These are phyloP conservation scores for Cheilinus undulatus DNA, from an alignment of 2,113 vertebrate genomes.

Conservation along the genomic window DNA sequence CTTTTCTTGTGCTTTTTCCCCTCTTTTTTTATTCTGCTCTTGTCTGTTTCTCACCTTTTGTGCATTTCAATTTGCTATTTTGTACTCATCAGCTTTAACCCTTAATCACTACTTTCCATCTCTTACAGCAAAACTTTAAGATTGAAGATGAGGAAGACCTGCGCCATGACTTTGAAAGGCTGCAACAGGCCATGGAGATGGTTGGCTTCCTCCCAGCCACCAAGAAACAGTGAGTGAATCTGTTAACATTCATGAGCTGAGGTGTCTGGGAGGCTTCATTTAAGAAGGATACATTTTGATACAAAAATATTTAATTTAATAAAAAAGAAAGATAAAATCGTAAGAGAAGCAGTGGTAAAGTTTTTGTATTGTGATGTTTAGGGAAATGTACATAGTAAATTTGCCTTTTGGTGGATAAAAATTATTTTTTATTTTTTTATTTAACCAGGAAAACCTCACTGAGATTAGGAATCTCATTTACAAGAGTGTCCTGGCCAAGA, in stretches of 20 bases:
- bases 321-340: too few relatives aligned
- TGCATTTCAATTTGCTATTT: slow-evolving; percentile 5
- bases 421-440: too few relatives aligned
- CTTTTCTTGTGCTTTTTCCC: neutral
- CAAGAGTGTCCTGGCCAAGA: too few relatives aligned
- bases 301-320: neutral
- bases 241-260: too few relatives aligned
- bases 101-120: neutral
- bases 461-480: too few relatives aligned
- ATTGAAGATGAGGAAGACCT: slow-evolving; percentile 97
- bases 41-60: slow-evolving; percentile 4
- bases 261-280: too few relatives aligned
- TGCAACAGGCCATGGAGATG: slow-evolving; percentile 99
- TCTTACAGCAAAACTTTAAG: slow-evolving; percentile 93
- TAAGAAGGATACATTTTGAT: too few relatives aligned
- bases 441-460: too few relatives aligned
- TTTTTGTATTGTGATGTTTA: too few relatives aligned
- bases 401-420: too few relatives aligned
- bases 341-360: too few relatives aligned
- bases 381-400: too few relatives aligned
- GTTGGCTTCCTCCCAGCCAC: slow-evolving; percentile 97
- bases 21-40: neutral
- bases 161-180: slow-evolving; percentile 93
- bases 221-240: slow-evolving; percentile 91
- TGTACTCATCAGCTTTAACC: neutral